These are phyloP conservation scores for Cryptus viduatorius DNA, from an alignment of 2,888 invertebrate species.

Conservation along the genomic window DNA sequence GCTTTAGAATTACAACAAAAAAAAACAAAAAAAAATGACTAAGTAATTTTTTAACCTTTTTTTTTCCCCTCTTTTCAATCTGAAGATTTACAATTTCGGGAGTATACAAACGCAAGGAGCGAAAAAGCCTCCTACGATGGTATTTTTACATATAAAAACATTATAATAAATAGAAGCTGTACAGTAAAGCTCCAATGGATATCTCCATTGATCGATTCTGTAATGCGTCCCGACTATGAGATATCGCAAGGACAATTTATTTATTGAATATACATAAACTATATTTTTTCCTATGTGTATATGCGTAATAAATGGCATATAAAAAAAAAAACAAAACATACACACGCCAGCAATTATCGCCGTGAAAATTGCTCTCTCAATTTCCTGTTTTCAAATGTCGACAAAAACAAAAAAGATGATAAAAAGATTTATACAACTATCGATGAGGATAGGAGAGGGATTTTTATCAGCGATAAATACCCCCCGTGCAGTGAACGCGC, in stretches of 20 bases:
- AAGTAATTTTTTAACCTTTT: conserved; percentile 4
- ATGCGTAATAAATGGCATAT: conserved; percentile 50
- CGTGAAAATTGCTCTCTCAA: conserved; percentile 26
- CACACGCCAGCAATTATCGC: conserved; percentile 43
- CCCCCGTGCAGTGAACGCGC: conserved; percentile 10
- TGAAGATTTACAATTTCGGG: conserved; percentile 27
- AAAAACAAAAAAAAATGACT: conserved; percentile 19
- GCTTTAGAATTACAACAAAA: conserved; percentile 40
- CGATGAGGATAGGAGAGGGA: conserved; percentile 12
- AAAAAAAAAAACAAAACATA: conserved; percentile 27
- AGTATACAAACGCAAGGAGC: conserved; percentile 48
- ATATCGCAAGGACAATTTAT: conserved; percentile 62
- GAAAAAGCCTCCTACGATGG: conserved; percentile 47
- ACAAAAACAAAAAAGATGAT: background rate
- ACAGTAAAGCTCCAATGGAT: conserved; percentile 53
- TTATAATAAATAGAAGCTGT: conserved; percentile 38
- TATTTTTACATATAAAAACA: conserved; percentile 59
- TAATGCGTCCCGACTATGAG: conserved; percentile 43
- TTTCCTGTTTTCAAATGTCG: background rate
- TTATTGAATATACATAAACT: conserved; percentile 64
- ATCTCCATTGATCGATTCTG: conserved; percentile 35
- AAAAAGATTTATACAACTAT: conserved; percentile 41
- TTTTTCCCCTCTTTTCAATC: conserved; percentile 28
- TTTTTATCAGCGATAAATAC: conserved; percentile 26
- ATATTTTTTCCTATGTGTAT: conserved; percentile 66